Evolutionary conservation across 2,888 invertebrate genomes (phyloP).

Genomic region (Latheticus oryzae): DNA sequence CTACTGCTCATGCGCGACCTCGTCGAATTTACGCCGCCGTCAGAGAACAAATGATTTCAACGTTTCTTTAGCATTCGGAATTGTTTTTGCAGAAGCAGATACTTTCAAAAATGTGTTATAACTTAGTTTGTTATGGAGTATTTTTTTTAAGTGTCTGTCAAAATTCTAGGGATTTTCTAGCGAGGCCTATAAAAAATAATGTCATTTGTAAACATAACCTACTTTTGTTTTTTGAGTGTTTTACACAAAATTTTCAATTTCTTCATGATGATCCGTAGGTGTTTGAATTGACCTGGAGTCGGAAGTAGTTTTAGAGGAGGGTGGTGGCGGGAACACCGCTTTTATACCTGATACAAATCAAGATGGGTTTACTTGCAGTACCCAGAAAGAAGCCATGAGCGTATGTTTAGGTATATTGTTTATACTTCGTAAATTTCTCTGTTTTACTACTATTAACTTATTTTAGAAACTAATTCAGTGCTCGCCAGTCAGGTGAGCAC

Average conservation of each 20-base stretch:
- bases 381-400: constrained; percentile 58
- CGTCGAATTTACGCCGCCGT: constrained; percentile 55
- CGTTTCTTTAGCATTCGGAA: constrained; percentile 15
- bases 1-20: constrained; percentile 61
- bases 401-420: constrained; percentile 58
- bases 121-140: background rate
- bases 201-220: constrained; percentile 37
- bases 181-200: constrained; percentile 12
- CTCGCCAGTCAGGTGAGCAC: constrained; percentile 56
- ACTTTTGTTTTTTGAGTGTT: constrained; percentile 14
- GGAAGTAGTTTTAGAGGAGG: constrained; percentile 52
- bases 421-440: no score
- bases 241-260: constrained; percentile 1
- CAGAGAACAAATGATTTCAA: constrained; percentile 31
- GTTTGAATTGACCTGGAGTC: constrained; percentile 59
- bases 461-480: constrained; percentile 54
- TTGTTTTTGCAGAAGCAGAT: constrained; percentile 4
- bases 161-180: constrained; percentile 18
- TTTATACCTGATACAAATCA: constrained; percentile 39
- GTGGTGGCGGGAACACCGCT: constrained; percentile 58
- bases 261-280: background rate
- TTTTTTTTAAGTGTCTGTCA: constrained; percentile 9
- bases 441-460: background rate
- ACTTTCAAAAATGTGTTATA: background rate
- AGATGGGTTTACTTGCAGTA: constrained; percentile 49